Percentiles rank a stretch among this genome's conserved stretches.
Evolutionary conservation across 2,888 invertebrate genomes (phyloP).

Genomic region (Endomychus coccineus): DNA sequence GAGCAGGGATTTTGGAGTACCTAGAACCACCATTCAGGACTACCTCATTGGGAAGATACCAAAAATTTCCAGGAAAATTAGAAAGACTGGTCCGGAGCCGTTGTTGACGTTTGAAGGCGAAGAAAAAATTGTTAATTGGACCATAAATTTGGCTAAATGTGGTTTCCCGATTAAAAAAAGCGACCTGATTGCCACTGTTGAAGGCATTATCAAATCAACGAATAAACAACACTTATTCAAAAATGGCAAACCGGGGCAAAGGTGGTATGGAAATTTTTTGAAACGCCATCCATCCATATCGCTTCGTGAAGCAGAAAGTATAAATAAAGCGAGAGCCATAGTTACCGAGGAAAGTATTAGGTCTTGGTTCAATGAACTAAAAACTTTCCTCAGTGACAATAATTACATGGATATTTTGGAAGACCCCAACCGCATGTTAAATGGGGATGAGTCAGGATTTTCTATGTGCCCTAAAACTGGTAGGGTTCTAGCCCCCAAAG

Average conservation of each 20-base stretch:
- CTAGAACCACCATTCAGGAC: conserved; percentile 18
- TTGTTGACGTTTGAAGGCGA: conserved; percentile 24
- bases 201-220: conserved; percentile 4
- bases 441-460: conserved; percentile 35
- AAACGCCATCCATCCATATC: conserved; percentile 16
- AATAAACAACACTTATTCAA: conserved; percentile 15
- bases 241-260: conserved; percentile 17
- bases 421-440: conserved; percentile 30
- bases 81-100: conserved; percentile 26
- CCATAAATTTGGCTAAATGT: conserved; percentile 4
- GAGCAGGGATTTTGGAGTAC: conserved; percentile 13
- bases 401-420: conserved; percentile 15
- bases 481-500: conserved; percentile 17
- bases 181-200: conserved; percentile 7
- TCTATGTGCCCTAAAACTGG: conserved; percentile 24
- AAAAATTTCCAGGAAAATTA: conserved; percentile 21
- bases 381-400: conserved; percentile 13
- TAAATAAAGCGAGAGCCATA: conserved; percentile 18
- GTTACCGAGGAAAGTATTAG: conserved; percentile 21
- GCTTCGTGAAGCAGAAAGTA: conserved; percentile 14
- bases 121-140: conserved; percentile 17
- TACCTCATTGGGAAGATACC: conserved; percentile 17
- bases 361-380: conserved; percentile 22
- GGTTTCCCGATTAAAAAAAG: conserved; percentile 8
- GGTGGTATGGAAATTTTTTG: conserved; percentile 22